Evolutionary conservation across 2,888 invertebrate genomes (phyloP).

Genomic region (Danaus chrysippus): DNA sequence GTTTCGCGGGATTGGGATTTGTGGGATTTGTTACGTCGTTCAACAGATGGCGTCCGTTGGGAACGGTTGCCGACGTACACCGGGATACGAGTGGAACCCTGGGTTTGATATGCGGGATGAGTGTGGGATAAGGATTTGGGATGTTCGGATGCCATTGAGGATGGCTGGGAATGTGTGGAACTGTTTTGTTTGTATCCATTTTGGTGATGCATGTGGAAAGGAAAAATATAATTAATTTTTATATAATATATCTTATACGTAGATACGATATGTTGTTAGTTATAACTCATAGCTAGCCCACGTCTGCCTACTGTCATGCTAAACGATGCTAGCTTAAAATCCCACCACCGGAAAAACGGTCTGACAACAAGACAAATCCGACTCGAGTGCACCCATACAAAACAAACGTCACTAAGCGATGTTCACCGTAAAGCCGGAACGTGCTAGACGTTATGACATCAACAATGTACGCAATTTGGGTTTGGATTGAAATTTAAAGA

Average conservation of each 20-base stretch:
- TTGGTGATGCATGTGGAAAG: slow-evolving; percentile 70
- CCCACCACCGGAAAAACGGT: slow-evolving; percentile 26
- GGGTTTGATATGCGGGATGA: slow-evolving; percentile 78
- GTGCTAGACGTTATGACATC: slow-evolving; percentile 41
- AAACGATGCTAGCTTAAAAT: slow-evolving; percentile 21
- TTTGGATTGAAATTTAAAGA: slow-evolving; percentile 16
- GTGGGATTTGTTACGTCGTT: slow-evolving; percentile 54
- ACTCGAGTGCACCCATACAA: slow-evolving; percentile 26
- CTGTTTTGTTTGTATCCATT: slow-evolving; percentile 59
- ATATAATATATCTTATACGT: slow-evolving; percentile 26
- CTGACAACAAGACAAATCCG: slow-evolving; percentile 15
- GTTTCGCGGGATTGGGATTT: slow-evolving; percentile 63
- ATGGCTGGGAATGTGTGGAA: slow-evolving; percentile 77
- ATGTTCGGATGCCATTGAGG: slow-evolving; percentile 72
- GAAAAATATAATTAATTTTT: slow-evolving; percentile 48
- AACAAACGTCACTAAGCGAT: slow-evolving; percentile 49
- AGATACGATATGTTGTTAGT: slow-evolving; percentile 44
- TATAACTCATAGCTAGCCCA: slow-evolving; percentile 19
- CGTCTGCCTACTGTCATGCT: slow-evolving; percentile 17
- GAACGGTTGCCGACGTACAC: slow-evolving; percentile 82
- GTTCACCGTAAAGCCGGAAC: slow-evolving; percentile 47
- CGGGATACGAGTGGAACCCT: slow-evolving; percentile 86
- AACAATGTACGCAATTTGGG: slow-evolving; percentile 48
- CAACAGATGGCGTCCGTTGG: slow-evolving; percentile 76
- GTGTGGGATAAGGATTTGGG: slow-evolving; percentile 72